Evolutionary conservation across 2,888 invertebrate genomes (phyloP), one percentile per base, ranked within the genome.

Genomic region (Lypha dubia): DNA sequence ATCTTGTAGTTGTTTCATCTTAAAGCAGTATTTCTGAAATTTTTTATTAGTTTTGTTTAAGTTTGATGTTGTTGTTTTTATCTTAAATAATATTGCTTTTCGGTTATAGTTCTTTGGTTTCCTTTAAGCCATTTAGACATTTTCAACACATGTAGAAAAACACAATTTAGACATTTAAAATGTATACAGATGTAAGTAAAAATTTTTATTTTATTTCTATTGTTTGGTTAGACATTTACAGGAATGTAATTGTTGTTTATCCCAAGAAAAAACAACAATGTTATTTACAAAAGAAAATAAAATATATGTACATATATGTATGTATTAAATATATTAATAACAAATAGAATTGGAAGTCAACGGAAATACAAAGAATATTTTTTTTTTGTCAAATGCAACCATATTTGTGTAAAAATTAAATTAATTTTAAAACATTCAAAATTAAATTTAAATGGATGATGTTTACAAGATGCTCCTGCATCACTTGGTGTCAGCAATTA

Each of bases 61-160:
- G 46, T 41, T 74, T 67, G 17, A 41, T 82, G 65, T 51, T 53
- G 15, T 79, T 68, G 15, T 5, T 17, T 24, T 56, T n/a, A n/a
- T n/a, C n/a, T n/a, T 9, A 20, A 38, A 60, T n/a, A 22, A 41
- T 38, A 9, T 32, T 32, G 5, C 32, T 58, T 51, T 73, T 20
- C 0, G 38, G 7, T 56, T 65, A 56, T 56, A 58, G 44, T 76
- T 63, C 7, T 28, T 24, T 56, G 6, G 41, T 75, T 56, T 70
- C 63, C 28, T 76, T 71, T 76, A 58, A 74, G 79, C 68, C 53
- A 79, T 79, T 74, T 74, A 83, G 63, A 68, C 49, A 74, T 63
- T 77, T 73, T 63, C 58, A 79, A 51, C 83, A 79, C 58, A 74
- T 74, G 79, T 62, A 63, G 56, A 65, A 41, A 62, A 68, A 62